Conservation (phyloP, 2,888 invertebrate genomes). For the Mycogona germanica region DNA sequence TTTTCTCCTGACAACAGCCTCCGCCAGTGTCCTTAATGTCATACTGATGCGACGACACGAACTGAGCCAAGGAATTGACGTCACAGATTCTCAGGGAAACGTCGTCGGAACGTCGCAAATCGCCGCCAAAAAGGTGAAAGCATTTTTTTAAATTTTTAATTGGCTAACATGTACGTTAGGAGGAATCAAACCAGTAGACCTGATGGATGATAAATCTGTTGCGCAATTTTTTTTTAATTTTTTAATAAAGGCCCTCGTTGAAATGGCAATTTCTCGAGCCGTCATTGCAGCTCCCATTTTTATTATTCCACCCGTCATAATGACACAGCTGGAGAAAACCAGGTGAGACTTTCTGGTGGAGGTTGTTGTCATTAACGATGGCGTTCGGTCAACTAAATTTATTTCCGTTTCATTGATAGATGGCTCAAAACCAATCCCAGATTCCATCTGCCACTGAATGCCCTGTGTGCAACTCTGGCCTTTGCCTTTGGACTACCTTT, state of each 20-base stretch:
- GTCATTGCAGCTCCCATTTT: conserved; percentile 36
- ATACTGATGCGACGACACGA: conserved; percentile 39
- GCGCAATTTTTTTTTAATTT: background rate
- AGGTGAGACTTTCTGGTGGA: conserved; percentile 27
- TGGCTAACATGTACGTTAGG: too few species aligned
- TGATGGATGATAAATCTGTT: background rate
- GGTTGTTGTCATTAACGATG: background rate
- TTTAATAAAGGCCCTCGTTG: conserved; percentile 31
- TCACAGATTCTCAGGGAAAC: conserved; percentile 34
- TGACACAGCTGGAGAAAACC: conserved; percentile 33
- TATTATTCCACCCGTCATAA: conserved; percentile 33
- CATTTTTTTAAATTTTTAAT: background rate
- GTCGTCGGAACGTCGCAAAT: conserved; percentile 38
- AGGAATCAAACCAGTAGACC: too few species aligned
- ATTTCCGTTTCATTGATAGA: background rate
- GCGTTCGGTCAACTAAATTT: background rate
- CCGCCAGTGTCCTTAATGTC: conserved; percentile 37
- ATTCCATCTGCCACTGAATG: conserved; percentile 18
- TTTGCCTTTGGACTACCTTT: conserved; percentile 19
- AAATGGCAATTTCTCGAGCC: conserved; percentile 35
- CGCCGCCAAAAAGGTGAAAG: conserved; percentile 37
- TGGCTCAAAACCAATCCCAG: conserved; percentile 14
- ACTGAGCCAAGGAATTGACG: conserved; percentile 37
- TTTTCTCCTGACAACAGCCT: conserved; percentile 28
- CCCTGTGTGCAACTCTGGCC: conserved; percentile 12